Evolutionary conservation across 2,113 vertebrate species (phyloP), one percentile per base, ranked within the genome.

Genomic region (Tetraodon nigroviridis): DNA sequence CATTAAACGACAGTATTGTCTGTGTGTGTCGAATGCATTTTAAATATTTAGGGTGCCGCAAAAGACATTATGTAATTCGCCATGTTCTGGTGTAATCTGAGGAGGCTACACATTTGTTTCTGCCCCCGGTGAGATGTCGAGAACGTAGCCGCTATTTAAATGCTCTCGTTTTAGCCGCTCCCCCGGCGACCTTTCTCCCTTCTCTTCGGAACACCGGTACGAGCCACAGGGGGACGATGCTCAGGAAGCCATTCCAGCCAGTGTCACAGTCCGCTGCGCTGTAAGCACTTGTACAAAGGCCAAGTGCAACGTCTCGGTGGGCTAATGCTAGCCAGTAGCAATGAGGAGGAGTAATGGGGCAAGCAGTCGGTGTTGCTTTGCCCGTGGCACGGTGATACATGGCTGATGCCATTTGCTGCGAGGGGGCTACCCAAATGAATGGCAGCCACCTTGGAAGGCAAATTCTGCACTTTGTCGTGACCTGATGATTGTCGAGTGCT

Each of bases 301-400:
- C 84, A 83, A 81, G 57, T 64, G 60, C 71, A 53, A 22, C 5
- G 73, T 64, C 86, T 81, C 75, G 40, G 76, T 71, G 80, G 83
- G 71, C 62, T 45, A 63, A 67, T 76, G 75, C 80, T 80, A 73
- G 74, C 69, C 81, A 73, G 79, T 54, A 58, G 79, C 79, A 32
- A 75, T 48, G 54, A 77, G 73, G 69, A 60, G 75, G 61, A 71
- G 69, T 84, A 83, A 83, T 83, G 81, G 82, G 71, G 71, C 71
- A 22, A 52, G 79, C 81, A 76, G 83, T 85, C 82, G 76, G 71
- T 27, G 64, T 54, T 71, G 62, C 79, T 79, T 79, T 74, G 73
- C 79, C 71, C 70, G 27, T 64, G 55, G 74, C 61, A 45, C 73
- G 42, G 75, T 76, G 80, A 82, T 78, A 77, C 60, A 52, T 29